Evolutionary conservation across 2,888 invertebrate species (phyloP).

Genomic region (Archaeoteleia sp.): DNA sequence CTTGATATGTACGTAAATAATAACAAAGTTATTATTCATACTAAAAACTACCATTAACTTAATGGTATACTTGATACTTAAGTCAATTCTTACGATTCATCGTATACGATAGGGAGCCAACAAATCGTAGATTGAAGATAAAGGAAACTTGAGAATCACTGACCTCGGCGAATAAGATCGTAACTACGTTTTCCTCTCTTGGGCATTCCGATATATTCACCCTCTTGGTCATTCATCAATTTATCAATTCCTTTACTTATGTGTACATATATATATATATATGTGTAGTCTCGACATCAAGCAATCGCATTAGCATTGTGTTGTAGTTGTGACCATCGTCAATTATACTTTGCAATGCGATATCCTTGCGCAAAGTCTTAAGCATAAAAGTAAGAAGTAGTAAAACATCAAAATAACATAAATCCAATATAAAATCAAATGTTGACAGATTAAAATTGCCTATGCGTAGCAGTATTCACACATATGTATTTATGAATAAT

Average conservation of each 20-base stretch:
- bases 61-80: no score
- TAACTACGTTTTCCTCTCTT: conserved; percentile 45
- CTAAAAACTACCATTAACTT: no score
- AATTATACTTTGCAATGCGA: conserved; percentile 2
- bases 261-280: conserved; percentile 16
- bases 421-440: no score
- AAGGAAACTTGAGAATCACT: conserved; percentile 50
- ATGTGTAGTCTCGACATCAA: conserved; percentile 4
- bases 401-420: no score
- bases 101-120: conserved; percentile 28
- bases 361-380: background rate
- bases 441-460: no score
- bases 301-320: conserved; percentile 41
- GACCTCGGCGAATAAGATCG: conserved; percentile 33
- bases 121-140: conserved; percentile 43
- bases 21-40: no score
- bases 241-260: conserved; percentile 47
- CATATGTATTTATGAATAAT: no score
- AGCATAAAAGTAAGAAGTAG: no score
- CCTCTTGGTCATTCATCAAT: conserved; percentile 45
- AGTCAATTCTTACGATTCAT: conserved; percentile 11
- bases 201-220: conserved; percentile 42
- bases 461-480: no score
- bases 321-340: conserved; percentile 16
- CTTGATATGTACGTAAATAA: no score